Conservation (phyloP, 2,888 invertebrate genomes). For the Thysanoteuthis rhombus region DNA sequence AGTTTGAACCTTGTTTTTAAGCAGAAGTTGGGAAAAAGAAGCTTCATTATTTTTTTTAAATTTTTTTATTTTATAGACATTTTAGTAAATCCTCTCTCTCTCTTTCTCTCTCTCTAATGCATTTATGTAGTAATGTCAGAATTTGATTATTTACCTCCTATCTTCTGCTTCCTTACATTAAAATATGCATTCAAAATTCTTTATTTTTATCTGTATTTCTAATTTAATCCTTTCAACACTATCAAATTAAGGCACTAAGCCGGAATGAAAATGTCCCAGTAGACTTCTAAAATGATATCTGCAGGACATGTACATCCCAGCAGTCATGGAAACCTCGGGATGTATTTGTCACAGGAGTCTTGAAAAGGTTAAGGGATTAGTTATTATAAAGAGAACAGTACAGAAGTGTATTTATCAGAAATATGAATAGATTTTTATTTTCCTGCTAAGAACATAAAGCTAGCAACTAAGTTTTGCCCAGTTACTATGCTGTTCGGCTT, state of each 20-base stretch:
- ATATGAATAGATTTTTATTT: neutral
- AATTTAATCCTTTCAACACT: too few species aligned
- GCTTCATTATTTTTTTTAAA: neutral
- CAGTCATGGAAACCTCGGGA: too few species aligned
- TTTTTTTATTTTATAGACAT: neutral
- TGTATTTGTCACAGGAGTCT: too few species aligned
- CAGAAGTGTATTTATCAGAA: neutral
- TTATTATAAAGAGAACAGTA: too few species aligned
- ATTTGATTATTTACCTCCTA: neutral
- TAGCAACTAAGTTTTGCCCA: neutral
- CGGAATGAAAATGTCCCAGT: too few species aligned
- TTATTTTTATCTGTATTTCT: neutral
- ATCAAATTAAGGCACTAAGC: too few species aligned
- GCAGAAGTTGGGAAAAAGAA: neutral
- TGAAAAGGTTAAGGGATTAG: too few species aligned
- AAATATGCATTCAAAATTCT: neutral
- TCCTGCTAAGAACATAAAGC: neutral
- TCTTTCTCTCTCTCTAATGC: neutral
- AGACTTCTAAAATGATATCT: too few species aligned
- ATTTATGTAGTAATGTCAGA: too few species aligned
- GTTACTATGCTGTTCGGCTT: neutral
- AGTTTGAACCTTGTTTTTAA: neutral
- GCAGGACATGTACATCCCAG: too few species aligned
- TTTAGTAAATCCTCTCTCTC: neutral
- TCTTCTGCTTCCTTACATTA: neutral